Base-by-base conservation (phyloP, 2,888 invertebrate species). In the Pristionchus exspectatus region DNA sequence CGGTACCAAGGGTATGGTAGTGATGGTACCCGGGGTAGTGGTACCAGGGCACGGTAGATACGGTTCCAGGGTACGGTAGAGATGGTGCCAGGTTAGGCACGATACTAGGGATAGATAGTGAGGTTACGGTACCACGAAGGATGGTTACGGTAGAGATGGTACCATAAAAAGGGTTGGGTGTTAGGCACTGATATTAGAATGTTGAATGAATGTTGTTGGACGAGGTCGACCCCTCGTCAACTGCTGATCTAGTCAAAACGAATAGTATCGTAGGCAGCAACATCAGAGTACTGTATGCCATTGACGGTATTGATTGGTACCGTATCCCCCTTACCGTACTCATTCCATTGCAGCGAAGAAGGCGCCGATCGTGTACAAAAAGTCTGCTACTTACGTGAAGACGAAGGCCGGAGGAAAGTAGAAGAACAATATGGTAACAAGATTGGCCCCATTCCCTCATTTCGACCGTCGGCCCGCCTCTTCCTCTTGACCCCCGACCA, bases 311-410 rank as follows among this genome's bases (percentile, higher is more conserved):
- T 44, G 44, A 24, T 12, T 44, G 44, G n/a, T 81, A 81, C 81
- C 38, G 81, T 44, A 81, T 50, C 9, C 81, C n/a, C 24, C 10
- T 83, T 56, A 33, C 30, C 33, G 56, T 56, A 30, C 59, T n/a
- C 54, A 54, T 27, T 38, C 2, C 7, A 86, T 87, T 87, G n/a
- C 87, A 87, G 87, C 69, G 7, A 87, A 87, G 87, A 87, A 87
- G 87, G 24, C 44, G 33, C 56, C 56, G 33, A 69, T 87, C 87
- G 69, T 50, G 7, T 87, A 87, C 69, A 30, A 87, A 30, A 87
- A 87, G 69, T 66, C 87, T 69, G 38, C 66, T 66, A 87, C 87
- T 66, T 87, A 87, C 87, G 69, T 69, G n/a, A 87, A 87, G 87
- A 87, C 87, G 21, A 69, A 69, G 50, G 87, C 87, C 24, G 87